Conservation (phyloP, 1,140 invertebrate genomes). For the Thaumetopoea pityocampa region DNA sequence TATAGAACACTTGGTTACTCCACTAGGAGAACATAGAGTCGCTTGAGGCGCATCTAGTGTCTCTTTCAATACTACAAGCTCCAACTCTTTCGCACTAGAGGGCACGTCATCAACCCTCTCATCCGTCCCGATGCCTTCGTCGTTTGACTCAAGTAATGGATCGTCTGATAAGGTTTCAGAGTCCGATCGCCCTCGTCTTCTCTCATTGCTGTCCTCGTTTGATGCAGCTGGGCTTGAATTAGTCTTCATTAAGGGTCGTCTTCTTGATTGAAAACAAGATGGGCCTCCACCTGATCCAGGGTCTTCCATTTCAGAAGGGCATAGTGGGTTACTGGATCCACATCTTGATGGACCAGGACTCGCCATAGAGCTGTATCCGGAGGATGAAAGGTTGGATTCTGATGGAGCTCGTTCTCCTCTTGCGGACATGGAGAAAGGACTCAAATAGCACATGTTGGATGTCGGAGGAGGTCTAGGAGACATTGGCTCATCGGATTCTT, state of each 20-base stretch:
- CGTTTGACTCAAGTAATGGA: constrained; percentile 81
- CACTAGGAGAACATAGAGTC: constrained; percentile 58
- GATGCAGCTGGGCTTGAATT: constrained; percentile 65
- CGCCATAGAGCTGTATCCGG: constrained; percentile 89
- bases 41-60: constrained; percentile 58
- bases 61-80: constrained; percentile 74
- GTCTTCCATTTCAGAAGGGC: constrained; percentile 82
- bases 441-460: constrained; percentile 83
- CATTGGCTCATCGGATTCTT: constrained; percentile 84
- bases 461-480: constrained; percentile 76
- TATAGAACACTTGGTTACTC: constrained; percentile 66
- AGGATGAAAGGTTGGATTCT: constrained; percentile 87
- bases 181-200: constrained; percentile 77
- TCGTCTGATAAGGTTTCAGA: constrained; percentile 83
- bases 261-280: constrained; percentile 69
- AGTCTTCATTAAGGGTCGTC: constrained; percentile 74
- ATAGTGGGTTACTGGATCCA: constrained; percentile 85
- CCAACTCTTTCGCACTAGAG: constrained; percentile 81
- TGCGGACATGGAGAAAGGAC: constrained; percentile 84
- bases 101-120: constrained; percentile 81
- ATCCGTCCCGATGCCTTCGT: constrained; percentile 83
- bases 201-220: constrained; percentile 65
- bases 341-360: constrained; percentile 86
- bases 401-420: constrained; percentile 83
- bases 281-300: constrained; percentile 75